Conservation (phyloP, 2,113 vertebrate species). For the Setophaga coronata region DNA sequence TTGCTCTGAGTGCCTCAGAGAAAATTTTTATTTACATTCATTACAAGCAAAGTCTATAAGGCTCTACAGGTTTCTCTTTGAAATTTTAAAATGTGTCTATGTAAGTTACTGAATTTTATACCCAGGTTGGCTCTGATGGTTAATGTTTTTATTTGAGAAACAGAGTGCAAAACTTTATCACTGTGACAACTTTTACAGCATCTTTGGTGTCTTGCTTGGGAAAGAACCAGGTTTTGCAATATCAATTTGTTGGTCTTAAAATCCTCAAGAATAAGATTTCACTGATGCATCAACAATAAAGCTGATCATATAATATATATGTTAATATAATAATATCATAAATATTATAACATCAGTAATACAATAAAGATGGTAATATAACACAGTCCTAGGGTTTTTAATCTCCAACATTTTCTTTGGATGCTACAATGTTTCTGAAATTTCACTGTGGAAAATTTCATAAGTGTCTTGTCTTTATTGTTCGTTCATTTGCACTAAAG, state of each 20-base stretch:
- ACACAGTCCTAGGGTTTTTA: neutral
- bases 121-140: neutral
- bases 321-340: neutral
- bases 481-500: constrained; percentile 62
- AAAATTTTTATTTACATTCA: neutral
- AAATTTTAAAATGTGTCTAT: neutral
- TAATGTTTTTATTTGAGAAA: neutral
- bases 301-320: neutral
- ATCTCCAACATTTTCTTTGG: constrained; percentile 16
- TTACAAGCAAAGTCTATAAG: neutral
- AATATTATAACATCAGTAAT: neutral
- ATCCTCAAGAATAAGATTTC: neutral
- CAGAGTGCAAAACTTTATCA: neutral
- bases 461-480: constrained; percentile 59
- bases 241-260: neutral
- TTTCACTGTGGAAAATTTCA: constrained; percentile 44
- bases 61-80: neutral
- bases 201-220: neutral
- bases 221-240: neutral
- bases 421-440: constrained; percentile 10
- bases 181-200: neutral
- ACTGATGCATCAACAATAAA: neutral
- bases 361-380: neutral
- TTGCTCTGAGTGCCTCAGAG: neutral
- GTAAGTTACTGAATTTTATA: neutral